Evolutionary conservation across 1,140 invertebrate species (phyloP), one percentile per base, ranked within the genome.

Genomic region (Oscheius sp.): DNA sequence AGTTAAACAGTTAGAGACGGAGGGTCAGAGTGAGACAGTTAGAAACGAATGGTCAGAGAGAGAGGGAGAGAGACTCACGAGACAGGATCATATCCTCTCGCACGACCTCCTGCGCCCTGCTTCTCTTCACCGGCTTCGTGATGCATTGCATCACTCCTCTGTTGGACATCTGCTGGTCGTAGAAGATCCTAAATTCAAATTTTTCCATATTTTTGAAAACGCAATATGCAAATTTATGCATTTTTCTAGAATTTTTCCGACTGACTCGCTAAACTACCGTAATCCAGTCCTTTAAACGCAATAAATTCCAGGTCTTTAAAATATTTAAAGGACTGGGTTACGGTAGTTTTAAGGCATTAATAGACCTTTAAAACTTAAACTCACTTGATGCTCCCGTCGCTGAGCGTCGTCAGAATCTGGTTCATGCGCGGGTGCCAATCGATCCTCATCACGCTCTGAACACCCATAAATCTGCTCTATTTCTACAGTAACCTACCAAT

Each of bases 351-450:
- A 42, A 42, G n/a, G n/a, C n/a, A n/a, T n/a, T n/a, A n/a, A n/a
- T n/a, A n/a, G n/a, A 42, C n/a, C 28, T 55, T 20, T 13, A 55
- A 55, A 55, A 55, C 7, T 20, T 7, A 4, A 55, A n/a, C 64
- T 67, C 29, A 90, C 80, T 94, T 93, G 0, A 95, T 90, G 1
- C 89, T 88, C 0, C 96, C 96, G 86, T 97, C 92, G 2, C 92
- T 93, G 80, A 91, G 92, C 0, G 94, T 92, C 10, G 94, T 89
- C 71, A 98, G 92, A 71, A 99, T 91, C 83, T 99, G 96, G 85
- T 98, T 97, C 0, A 99, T 85, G 85, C 94, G 94, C 0, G 95
- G 92, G 87, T 99, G 96, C 96, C 96, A 99, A 1, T 92, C 82
- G 2, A 90, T 90, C 82, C 94, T 91, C 32, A 99, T 92, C 0